These are phyloP conservation scores for honey bee (Apis mellifera) DNA, from an alignment of 1,140 invertebrate species.

Conservation along the genomic window Amel_HAv3.1 CM009941.2:7803001-7803500, in stretches of 20 bases:
- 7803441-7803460: neutral
- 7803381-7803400: constrained; percentile 60
- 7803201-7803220: neutral
- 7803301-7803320: neutral
- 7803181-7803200: neutral
- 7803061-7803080: neutral
- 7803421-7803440: constrained; percentile 50
- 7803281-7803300: neutral
- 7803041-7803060: constrained; percentile 38
- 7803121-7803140: constrained; percentile 19
- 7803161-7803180: neutral
- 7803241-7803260: no score
- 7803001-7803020: constrained; percentile 74
- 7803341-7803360: constrained; percentile 26
- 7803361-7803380: constrained; percentile 59
- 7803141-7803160: constrained; percentile 34
- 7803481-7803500: neutral
- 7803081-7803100: constrained; percentile 52
- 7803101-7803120: constrained; percentile 52
- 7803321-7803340: constrained; percentile 11
- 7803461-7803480: neutral
- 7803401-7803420: constrained; percentile 62
- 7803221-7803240: neutral
- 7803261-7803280: neutral
- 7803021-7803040: constrained; percentile 69